phyloP scores from a whole-genome alignment of 2,888 invertebrate species.

The Crossocerus cetratus region DNA sequence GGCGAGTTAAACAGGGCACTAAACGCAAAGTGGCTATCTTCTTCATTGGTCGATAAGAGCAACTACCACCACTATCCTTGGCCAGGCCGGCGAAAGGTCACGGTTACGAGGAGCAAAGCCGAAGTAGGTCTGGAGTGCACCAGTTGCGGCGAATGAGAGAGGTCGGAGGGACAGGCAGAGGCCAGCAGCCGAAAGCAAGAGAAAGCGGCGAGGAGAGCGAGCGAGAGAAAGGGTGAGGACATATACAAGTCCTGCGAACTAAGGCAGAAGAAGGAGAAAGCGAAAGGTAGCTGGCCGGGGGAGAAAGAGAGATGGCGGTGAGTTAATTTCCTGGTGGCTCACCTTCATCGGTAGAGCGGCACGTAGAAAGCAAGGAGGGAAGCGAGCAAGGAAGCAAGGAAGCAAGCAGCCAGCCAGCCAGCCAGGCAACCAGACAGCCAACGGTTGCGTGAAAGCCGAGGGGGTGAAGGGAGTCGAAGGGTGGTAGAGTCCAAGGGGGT shows the following conservation, averaged over 20 bases:
- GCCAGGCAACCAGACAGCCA: neutral
- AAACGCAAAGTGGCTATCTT: too few species aligned
- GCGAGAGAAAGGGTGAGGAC: neutral
- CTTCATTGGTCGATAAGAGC: too few species aligned
- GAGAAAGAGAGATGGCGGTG: conserved; percentile 14
- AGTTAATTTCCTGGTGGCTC: conserved; percentile 59
- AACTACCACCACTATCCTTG: neutral
- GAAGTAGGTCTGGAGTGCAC: conserved; percentile 50
- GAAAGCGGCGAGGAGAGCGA: neutral
- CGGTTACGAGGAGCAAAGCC: conserved; percentile 51
- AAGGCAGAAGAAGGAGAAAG: neutral
- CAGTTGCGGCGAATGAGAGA: neutral
- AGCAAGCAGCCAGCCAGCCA: conserved; percentile 23
- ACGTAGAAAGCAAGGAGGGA: conserved; percentile 37
- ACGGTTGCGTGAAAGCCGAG: neutral
- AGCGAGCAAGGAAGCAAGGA: neutral
- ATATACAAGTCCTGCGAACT: conserved; percentile 4
- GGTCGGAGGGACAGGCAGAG: neutral
- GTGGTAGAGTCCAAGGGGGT: conserved; percentile 54
- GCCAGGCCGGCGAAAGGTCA: conserved; percentile 48
- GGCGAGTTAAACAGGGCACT: too few species aligned
- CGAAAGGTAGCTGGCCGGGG: neutral
- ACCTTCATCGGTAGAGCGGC: conserved; percentile 48
- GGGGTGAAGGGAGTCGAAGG: conserved; percentile 20
- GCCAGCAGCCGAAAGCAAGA: neutral